Evolutionary conservation across 2,888 invertebrate species (phyloP), one percentile per base, ranked within the genome.

Genomic region (Aphodius sticticus): DNA sequence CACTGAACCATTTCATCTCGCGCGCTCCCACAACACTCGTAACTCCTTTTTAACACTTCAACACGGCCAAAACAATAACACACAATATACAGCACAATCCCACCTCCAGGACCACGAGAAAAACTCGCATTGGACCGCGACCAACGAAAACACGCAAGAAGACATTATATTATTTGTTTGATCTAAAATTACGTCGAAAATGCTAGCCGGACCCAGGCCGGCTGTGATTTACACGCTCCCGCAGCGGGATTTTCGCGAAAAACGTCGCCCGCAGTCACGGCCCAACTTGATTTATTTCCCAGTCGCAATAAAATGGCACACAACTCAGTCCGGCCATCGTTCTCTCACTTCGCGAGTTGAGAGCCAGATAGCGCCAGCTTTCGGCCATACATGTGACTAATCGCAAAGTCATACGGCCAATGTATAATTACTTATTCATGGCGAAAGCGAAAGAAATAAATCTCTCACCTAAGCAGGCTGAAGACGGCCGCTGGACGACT

Each of bases 141-240:
- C 53, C 53, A 53, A 53, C 53, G 53, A 53, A 53, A 71, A 71
- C 16, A 35, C 16, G 35, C 26, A 71, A 35, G 74, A 36, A 74
- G 74, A 74, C 74, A 74, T 74, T 74, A 74, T 37, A 74, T 74
- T 74, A 74, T 74, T 74, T 74, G 74, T 74, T 74, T 74, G 74
- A 74, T 74, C 74, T 74, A 74, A 74, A 74, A 74, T 74, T 74
- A 74, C 74, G 35, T 74, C 74, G 74, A 74, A 74, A 74, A n/a
- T 9, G 74, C 53, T 53, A 5, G 53, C 53, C 53, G 53, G 53
- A 53, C 53, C 53, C 9, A 12, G 53, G 53, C 53, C 53, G 7
- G 53, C 53, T 0, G 3, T 53, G 53, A 53, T 53, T 53, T 53
- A 53, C 53, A 53, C 53, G 53, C 53, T 53, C 53, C 53, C 53